Conservation (phyloP, 2,797 vertebrate species). For the Megalops cyprinoides region DNA sequence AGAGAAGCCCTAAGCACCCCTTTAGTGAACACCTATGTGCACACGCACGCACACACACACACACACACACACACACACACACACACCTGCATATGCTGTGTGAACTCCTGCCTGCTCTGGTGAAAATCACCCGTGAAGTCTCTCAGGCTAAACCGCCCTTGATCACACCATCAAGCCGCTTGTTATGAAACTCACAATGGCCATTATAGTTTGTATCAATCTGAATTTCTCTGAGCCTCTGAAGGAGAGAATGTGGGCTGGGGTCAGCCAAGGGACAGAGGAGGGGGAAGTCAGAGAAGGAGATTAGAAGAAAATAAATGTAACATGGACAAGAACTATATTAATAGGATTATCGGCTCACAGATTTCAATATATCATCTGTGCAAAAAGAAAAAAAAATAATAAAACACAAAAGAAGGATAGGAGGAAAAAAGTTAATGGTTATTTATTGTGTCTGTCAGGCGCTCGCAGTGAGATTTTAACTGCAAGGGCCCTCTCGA, state of each 20-base stretch:
- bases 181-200: conserved; percentile 68
- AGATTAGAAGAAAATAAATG: conserved; percentile 90
- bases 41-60: background rate
- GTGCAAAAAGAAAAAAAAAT: conserved; percentile 64
- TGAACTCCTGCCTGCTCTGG: conserved; percentile 47
- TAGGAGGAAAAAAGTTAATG: conserved; percentile 63
- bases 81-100: background rate
- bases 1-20: background rate
- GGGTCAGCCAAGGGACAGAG: conserved; percentile 85
- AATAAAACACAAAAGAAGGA: conserved; percentile 56
- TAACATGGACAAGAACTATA: conserved; percentile 85
- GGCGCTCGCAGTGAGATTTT: conserved; percentile 10
- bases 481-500: background rate
- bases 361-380: conserved; percentile 78
- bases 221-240: conserved; percentile 72
- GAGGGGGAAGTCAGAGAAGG: conserved; percentile 74
- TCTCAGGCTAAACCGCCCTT: conserved; percentile 66
- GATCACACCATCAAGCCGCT: conserved; percentile 69
- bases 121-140: conserved; percentile 59
- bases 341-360: conserved; percentile 92
- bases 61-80: background rate
- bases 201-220: conserved; percentile 78
- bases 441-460: conserved; percentile 65
- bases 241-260: conserved; percentile 78
- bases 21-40: background rate